Evolutionary conservation across 2,113 vertebrate genomes (phyloP).

Genomic region (Xenopus laevis): DNA sequence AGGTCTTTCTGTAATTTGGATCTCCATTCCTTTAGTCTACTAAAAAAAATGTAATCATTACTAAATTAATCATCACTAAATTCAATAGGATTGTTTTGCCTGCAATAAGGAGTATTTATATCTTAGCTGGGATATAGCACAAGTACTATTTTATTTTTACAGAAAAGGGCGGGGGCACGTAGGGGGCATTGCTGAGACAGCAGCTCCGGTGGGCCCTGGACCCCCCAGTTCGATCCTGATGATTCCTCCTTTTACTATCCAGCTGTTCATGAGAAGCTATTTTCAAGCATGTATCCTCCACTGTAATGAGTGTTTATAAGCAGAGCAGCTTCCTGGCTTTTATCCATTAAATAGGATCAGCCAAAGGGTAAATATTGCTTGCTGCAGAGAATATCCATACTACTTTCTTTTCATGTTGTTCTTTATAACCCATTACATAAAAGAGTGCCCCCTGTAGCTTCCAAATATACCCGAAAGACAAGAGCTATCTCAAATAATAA

Average conservation of each 20-base stretch:
- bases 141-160: no score
- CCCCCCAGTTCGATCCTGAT: not conserved
- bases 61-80: no score
- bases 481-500: not conserved
- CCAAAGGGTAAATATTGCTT: conserved; percentile 52
- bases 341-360: conserved; percentile 56
- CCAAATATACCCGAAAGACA: not conserved
- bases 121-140: no score
- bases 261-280: conserved; percentile 48
- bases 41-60: no score
- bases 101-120: no score
- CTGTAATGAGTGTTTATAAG: conserved; percentile 50
- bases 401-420: conserved; percentile 16
- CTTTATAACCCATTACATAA: conserved; percentile 13
- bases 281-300: conserved; percentile 37
- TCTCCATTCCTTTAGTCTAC: no score
- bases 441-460: conserved; percentile 14
- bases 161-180: no score
- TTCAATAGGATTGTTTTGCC: no score
- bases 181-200: no score
- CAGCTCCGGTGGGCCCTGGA: no score
- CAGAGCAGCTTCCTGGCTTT: conserved; percentile 51
- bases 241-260: conserved; percentile 46
- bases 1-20: no score
- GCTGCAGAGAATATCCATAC: conserved; percentile 45